phyloP scores from a whole-genome alignment of 2,888 invertebrate species.

The Rhagophthalmus giganteus region DNA sequence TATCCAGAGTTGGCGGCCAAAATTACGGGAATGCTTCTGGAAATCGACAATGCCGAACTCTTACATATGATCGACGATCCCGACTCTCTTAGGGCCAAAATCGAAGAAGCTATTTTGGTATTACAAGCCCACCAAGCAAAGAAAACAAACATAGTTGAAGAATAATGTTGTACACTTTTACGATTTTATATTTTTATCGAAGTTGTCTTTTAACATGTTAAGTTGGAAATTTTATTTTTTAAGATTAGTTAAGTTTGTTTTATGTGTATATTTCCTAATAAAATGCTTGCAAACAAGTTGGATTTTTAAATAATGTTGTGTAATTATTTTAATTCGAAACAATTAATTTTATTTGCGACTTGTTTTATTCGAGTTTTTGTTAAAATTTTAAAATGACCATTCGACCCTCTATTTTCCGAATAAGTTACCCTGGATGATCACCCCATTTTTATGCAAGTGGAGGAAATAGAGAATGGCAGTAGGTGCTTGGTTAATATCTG shows the following conservation, averaged over 20 bases:
- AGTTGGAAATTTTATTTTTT: conserved; percentile 11
- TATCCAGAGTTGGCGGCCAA: conserved; percentile 93
- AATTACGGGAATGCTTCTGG: conserved; percentile 90
- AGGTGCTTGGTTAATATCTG: no score
- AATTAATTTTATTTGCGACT: no score
- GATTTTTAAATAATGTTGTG: no score
- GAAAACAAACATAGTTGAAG: conserved; percentile 36
- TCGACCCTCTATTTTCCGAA: no score
- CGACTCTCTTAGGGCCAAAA: conserved; percentile 93
- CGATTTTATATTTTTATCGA: conserved; percentile 2
- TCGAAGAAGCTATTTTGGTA: conserved; percentile 97
- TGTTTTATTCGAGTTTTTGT: no score
- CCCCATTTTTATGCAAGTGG: no score
- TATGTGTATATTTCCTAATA: conserved; percentile 6
- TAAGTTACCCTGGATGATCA: no score
- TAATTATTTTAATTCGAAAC: no score
- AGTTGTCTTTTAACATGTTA: conserved; percentile 24
- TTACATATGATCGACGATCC: conserved; percentile 96
- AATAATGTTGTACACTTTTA: no score
- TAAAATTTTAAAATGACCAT: no score
- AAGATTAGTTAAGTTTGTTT: not conserved
- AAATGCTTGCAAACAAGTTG: no score
- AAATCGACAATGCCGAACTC: conserved; percentile 97
- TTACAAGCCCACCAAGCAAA: conserved; percentile 91
- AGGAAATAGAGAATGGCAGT: no score